Conservation (phyloP, 2,888 invertebrate species). For the Rhingia campestris region DNA sequence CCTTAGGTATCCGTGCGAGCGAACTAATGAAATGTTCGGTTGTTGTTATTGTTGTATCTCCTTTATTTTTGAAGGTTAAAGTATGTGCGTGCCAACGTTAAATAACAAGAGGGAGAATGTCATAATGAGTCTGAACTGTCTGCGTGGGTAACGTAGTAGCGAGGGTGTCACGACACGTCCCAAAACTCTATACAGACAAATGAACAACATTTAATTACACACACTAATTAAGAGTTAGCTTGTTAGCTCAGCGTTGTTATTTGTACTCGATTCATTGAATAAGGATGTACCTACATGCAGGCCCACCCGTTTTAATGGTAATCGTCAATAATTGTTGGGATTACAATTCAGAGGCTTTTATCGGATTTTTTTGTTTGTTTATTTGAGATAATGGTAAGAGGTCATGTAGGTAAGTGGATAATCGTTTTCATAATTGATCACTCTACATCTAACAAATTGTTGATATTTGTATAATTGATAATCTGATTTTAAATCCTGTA, state of each 20-base stretch:
- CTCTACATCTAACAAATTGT: no score
- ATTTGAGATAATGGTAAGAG: no score
- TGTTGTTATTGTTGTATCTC: no score
- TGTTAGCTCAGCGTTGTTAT: conserved; percentile 3
- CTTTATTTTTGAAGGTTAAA: background rate
- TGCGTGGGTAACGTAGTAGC: conserved; percentile 12
- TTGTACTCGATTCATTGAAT: background rate
- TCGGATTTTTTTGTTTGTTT: no score
- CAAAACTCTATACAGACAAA: conserved; percentile 11
- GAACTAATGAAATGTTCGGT: conserved; percentile 24
- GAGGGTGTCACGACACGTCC: background rate
- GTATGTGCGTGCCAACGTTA: conserved; percentile 32
- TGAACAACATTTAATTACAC: conserved; percentile 51
- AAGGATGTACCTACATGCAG: background rate
- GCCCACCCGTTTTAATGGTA: background rate
- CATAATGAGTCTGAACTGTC: conserved; percentile 10
- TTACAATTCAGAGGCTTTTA: no score
- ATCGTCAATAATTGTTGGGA: background rate
- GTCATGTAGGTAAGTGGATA: no score
- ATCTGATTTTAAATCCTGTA: no score
- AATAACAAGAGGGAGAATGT: conserved; percentile 22
- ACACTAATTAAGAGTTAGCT: conserved; percentile 62
- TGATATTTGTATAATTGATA: no score
- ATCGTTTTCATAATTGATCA: no score
- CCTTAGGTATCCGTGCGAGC: conserved; percentile 19